Evolutionary conservation across 2,888 invertebrate species (phyloP), one percentile per base, ranked within the genome.

Genomic region (Pseudococcus longispinus): DNA sequence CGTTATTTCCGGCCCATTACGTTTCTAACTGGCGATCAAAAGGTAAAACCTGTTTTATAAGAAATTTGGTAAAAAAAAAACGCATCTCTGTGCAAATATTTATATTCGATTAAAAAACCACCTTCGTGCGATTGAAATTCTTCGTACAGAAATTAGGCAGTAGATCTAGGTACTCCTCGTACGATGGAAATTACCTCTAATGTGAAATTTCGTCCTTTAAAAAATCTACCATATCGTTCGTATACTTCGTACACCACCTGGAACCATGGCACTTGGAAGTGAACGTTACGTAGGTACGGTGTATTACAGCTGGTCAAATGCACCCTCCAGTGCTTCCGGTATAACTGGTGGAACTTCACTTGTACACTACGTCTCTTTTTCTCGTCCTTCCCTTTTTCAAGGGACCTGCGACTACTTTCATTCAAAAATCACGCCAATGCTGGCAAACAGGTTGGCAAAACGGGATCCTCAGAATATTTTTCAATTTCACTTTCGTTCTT

Each of bases 1-100:
- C 86, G 80, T 86, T 86, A 86, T 80, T 77, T 86, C 86, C 86
- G 86, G 86, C 46, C 80, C 46, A 86, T 86, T 77, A 86, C 60
- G 15, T 84, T 83, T 82, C 51, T 51, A 42, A 83, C 77, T 80
- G 20, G 77, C 77, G 77, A 80, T 42, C 37, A 80, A 80, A 80
- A 80, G 77, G 77, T 80, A 80, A 37, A 80, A 80, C 77, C 32
- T 42, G 77, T 80, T 42, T 23, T n/a, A 26, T 26, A 80, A 13
- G 77, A 80, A 80, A 42, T 80, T 42, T 8, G 70, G 70, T 29
- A 70, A 70, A n/a, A 29, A 70, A 26, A 29, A 70, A 13, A 70
- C 65, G 18, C 70, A 70, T 29, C 26, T 11, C 65, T 26, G 26
- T 29, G 70, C 70, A 70, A 70, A 70, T 70, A 70, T 70, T 70